Percentiles rank a stretch among this genome's conserved stretches.
These are phyloP conservation scores for Drosophila austrosaltans DNA, from an alignment of 2,888 invertebrate species.

Conservation along the genomic window DNA sequence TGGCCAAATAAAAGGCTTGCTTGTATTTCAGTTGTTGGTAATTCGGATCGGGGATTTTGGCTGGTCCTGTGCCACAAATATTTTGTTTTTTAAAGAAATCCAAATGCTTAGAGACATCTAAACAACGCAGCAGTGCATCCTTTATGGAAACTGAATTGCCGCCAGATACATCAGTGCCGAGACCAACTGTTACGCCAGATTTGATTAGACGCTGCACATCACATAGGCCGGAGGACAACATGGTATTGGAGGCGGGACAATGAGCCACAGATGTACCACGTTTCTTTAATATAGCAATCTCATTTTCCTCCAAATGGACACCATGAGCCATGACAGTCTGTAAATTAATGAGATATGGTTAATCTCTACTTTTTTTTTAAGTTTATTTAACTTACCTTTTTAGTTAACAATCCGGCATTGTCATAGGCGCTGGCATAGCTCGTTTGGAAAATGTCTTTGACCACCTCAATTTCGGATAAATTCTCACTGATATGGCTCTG, in stretches of 20 bases:
- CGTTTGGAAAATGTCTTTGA: constrained; percentile 85
- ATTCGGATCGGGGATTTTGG: constrained; percentile 41
- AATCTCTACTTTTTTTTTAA: not conserved
- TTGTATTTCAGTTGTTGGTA: constrained; percentile 87
- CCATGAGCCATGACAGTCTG: constrained; percentile 92
- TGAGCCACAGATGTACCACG: constrained; percentile 90
- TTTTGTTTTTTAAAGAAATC: constrained; percentile 84
- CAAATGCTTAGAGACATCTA: constrained; percentile 89
- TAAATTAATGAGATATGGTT: constrained; percentile 19
- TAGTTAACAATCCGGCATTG: constrained; percentile 88
- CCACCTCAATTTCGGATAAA: constrained; percentile 88
- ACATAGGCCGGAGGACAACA: constrained; percentile 91
- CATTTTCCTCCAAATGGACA: constrained; percentile 89
- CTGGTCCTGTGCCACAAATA: constrained; percentile 71
- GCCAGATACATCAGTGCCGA: constrained; percentile 95
- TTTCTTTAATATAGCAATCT: constrained; percentile 86
- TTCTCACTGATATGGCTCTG: constrained; percentile 96
- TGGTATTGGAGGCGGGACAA: constrained; percentile 94
- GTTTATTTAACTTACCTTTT: constrained; percentile 85
- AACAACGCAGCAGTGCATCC: constrained; percentile 88
- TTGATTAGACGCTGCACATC: constrained; percentile 88
- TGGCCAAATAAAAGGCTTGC: constrained; percentile 93
- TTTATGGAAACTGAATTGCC: constrained; percentile 91
- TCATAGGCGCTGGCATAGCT: constrained; percentile 92
- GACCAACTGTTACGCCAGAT: constrained; percentile 89